Conservation (phyloP, 2,797 vertebrate genomes). For the Acanthiza pusilla region DNA sequence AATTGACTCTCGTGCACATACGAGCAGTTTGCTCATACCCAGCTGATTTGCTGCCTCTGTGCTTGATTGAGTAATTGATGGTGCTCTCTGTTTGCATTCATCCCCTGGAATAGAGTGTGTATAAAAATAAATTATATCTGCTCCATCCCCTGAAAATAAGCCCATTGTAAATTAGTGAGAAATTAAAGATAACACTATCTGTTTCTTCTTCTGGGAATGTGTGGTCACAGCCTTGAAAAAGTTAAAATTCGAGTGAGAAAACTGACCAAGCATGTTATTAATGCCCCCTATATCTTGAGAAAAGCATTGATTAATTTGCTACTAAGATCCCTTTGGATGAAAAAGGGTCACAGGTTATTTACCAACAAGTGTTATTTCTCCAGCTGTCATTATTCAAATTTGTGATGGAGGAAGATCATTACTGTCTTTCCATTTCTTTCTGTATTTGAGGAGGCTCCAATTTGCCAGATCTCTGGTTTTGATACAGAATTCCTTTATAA, state of each 20-base stretch:
- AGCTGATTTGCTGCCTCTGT: not conserved
- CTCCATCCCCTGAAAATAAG: not conserved
- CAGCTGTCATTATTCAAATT: not conserved
- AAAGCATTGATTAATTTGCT: not conserved
- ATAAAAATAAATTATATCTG: not conserved
- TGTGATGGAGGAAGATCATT: not conserved
- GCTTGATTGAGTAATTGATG: not conserved
- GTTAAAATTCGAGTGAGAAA: not conserved
- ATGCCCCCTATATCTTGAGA: not conserved
- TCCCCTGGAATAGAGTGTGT: not conserved
- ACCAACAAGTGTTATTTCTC: conserved; percentile 10
- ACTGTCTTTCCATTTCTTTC: not conserved
- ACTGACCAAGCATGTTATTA: not conserved
- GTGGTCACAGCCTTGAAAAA: not conserved
- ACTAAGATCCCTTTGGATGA: not conserved
- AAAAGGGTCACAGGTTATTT: not conserved
- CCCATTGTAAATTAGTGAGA: not conserved
- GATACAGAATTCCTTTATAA: conserved; percentile 13
- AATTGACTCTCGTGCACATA: not conserved
- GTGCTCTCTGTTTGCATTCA: not conserved
- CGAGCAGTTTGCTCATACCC: not conserved
- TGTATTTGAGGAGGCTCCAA: not conserved
- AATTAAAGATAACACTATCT: not conserved
- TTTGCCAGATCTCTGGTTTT: not conserved
- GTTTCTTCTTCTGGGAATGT: not conserved